Evolutionary conservation across 2,888 invertebrate genomes (phyloP).

Genomic region (Lepidocyrtoides sp.): DNA sequence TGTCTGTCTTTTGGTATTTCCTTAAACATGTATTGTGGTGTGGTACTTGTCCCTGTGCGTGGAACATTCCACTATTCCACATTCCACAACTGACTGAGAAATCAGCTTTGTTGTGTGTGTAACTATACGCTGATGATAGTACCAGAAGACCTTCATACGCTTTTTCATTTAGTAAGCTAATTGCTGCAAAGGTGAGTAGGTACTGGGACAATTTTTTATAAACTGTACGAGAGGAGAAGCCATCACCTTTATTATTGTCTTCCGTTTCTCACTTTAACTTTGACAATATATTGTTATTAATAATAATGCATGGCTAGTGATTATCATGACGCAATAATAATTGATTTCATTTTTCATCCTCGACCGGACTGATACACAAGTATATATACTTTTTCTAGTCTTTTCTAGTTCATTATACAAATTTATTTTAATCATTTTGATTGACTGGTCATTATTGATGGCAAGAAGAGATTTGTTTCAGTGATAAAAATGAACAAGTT

Average conservation of each 20-base stretch:
- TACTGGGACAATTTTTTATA: too few species aligned
- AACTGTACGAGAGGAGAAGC: too few species aligned
- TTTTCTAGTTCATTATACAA: conserved; percentile 3
- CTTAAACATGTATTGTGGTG: conserved; percentile 25
- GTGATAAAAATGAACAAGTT: background rate
- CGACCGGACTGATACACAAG: background rate
- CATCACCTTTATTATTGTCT: background rate
- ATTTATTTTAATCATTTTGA: background rate
- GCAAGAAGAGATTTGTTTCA: background rate
- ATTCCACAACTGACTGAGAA: conserved; percentile 30
- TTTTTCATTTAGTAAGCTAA: background rate
- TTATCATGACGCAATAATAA: background rate
- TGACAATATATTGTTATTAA: background rate
- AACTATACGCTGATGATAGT: too few species aligned
- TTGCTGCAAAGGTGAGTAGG: too few species aligned
- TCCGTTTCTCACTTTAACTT: background rate
- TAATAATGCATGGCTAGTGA: background rate
- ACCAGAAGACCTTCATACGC: background rate
- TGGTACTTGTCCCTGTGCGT: background rate
- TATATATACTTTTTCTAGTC: background rate
- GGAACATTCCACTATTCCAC: too few species aligned
- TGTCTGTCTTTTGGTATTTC: conserved; percentile 40
- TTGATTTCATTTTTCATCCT: background rate
- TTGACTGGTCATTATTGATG: background rate
- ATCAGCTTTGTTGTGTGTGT: background rate